These are phyloP conservation scores for Botia almorhae DNA, from an alignment of 2,797 vertebrate genomes.

Conservation along the genomic window DNA sequence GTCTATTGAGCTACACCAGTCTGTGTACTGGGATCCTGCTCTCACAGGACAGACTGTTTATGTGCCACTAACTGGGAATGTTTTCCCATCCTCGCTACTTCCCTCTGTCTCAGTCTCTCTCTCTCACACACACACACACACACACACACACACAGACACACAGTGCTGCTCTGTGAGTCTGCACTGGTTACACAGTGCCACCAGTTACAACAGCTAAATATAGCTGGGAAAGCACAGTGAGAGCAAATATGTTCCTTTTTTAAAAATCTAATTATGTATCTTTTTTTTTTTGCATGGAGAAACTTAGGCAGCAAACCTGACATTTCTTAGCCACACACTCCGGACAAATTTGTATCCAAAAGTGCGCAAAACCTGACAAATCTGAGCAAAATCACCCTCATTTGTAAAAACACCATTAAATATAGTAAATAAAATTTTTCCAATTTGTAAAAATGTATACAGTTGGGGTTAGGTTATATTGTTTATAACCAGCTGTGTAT, in stretches of 20 bases:
- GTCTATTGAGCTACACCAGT: slow-evolving; percentile 19
- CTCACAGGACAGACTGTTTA: slow-evolving; percentile 55
- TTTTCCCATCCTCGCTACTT: slow-evolving; percentile 51
- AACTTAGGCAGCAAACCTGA: background rate
- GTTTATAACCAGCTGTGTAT: too few relatives aligned
- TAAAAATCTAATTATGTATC: background rate
- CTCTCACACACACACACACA: background rate
- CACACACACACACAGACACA: background rate
- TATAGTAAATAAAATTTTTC: too few relatives aligned
- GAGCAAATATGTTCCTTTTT: slow-evolving; percentile 12
- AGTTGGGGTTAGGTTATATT: too few relatives aligned
- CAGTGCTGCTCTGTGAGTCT: slow-evolving; percentile 27
- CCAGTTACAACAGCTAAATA: slow-evolving; percentile 44
- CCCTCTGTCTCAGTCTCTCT: slow-evolving; percentile 11
- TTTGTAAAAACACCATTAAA: too few relatives aligned
- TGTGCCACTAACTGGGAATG: slow-evolving; percentile 48
- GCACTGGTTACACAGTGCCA: slow-evolving; percentile 38
- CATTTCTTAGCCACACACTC: background rate
- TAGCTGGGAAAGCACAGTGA: slow-evolving; percentile 47
- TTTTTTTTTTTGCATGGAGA: background rate
- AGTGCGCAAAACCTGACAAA: too few relatives aligned
- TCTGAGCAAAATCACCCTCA: too few relatives aligned
- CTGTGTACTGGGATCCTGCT: slow-evolving; percentile 33
- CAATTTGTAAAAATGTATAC: too few relatives aligned
- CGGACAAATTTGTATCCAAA: too few relatives aligned